Base-by-base conservation (phyloP, 2,797 vertebrate species). In the Periparus ater region DNA sequence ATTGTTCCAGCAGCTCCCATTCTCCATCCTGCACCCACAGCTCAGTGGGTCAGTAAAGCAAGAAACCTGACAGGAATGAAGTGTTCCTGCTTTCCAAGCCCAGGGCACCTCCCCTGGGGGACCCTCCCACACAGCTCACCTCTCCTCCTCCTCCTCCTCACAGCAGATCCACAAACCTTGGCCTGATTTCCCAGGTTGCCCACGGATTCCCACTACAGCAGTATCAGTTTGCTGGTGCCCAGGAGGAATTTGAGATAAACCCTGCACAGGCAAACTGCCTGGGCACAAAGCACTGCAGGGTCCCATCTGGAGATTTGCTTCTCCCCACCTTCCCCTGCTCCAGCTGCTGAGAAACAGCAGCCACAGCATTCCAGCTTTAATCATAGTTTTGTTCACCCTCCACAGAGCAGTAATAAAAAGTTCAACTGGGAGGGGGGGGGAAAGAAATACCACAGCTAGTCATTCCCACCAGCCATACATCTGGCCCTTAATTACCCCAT, bases 401-500 rank as follows among this genome's bases (percentile, higher is more conserved):
- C 48, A 30, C 47, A 88, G 77, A 91, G 51, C 79, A 91, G 76
- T 50, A 96, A 93, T 94, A 89, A 95, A 95, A 93, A 75, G 88
- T 95, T 96, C 85, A 83, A 32, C 66, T n/a, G 2, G 23, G 30
- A 6, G 4, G 17, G 32, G n/a, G 67, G 26, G 40, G 10, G 40
- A 7, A 20, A 84, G 71, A 57, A 93, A 88, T 65, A 81, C 47
- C 47, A 22, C 34, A 47, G 75, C 70, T 42, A 94, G 77, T 88
- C 51, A 70, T 91, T 93, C 88, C 91, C 66, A 94, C 34, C 75
- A 96, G 94, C 60, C 89, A 93, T 89, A 91, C 91, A 95, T 93
- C 72, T 96, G 97, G 91, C 94, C 95, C 91, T 97, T 97, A 97
- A 96, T 97, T 97, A 97, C 91, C 82, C 77, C 62, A 66, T 66